A percentile compares a stretch with the other conserved stretches of the same genome.
phyloP scores from a whole-genome alignment of 1,140 invertebrate genomes.

The Caenorhabditis brenneri region DNA sequence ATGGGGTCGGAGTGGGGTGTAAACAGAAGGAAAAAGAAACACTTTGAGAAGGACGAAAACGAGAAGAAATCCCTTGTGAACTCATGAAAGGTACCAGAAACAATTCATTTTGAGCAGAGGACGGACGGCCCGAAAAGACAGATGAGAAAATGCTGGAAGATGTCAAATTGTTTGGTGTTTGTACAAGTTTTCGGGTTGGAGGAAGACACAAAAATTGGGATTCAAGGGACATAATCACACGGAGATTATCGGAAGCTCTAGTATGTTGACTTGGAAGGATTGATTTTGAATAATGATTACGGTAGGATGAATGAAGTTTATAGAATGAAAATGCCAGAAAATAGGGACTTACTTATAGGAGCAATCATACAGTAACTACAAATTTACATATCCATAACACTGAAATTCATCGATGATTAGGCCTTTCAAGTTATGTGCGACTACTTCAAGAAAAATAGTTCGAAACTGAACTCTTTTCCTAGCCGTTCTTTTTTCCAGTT shows the following conservation, averaged over 20 bases:
- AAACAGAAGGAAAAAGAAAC: background rate
- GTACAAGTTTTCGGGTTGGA: background rate
- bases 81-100: slow-evolving; percentile 4
- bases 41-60: background rate
- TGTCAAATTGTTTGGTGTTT: slow-evolving; percentile 1
- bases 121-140: background rate
- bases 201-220: background rate
- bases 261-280: too few species aligned
- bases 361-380: background rate
- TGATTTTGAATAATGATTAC: background rate
- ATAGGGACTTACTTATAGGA: too few species aligned
- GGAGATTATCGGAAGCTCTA: background rate
- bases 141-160: background rate
- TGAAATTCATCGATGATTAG: too few species aligned
- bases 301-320: background rate
- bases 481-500: background rate
- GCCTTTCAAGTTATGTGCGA: too few species aligned
- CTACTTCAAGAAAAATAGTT: too few species aligned
- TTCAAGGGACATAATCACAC: background rate
- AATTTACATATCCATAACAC: background rate
- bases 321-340: background rate
- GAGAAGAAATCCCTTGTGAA: slow-evolving; percentile 15
- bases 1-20: background rate
- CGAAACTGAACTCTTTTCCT: too few species aligned
- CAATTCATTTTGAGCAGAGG: slow-evolving; percentile 26